Conservation (phyloP, 1,140 invertebrate genomes). For the Leucophenga varia region DNA sequence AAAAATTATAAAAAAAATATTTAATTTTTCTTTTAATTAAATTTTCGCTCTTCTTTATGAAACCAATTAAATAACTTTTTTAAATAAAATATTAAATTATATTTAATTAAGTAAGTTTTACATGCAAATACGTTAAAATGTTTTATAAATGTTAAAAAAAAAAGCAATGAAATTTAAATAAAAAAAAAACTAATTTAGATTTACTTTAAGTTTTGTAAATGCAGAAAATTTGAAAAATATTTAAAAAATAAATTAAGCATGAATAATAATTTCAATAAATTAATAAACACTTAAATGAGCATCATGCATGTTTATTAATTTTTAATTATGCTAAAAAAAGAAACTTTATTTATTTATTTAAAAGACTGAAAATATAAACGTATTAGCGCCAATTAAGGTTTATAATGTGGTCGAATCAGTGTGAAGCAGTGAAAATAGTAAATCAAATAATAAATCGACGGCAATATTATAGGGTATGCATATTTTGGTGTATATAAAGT, state of each 20-base stretch:
- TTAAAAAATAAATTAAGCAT: too few relatives aligned
- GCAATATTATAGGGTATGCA: too few relatives aligned
- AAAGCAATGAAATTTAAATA: neutral
- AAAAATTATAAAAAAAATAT: too few relatives aligned
- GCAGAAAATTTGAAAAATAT: neutral
- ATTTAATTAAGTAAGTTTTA: neutral
- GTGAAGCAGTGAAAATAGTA: too few relatives aligned
- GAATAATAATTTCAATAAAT: neutral
- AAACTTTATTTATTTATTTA: too few relatives aligned
- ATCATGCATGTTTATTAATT: conserved; percentile 2
- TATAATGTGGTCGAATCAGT: too few relatives aligned
- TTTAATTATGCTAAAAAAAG: neutral
- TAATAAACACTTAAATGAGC: neutral
- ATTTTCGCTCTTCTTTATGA: too few relatives aligned
- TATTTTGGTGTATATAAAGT: too few relatives aligned
- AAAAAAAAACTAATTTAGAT: neutral
- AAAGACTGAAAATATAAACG: neutral
- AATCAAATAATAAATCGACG: too few relatives aligned
- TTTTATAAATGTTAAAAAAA: neutral
- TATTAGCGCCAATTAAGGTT: too few relatives aligned
- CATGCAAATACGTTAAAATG: neutral
- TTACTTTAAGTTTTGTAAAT: conserved; percentile 1
- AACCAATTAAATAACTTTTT: too few relatives aligned
- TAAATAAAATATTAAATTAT: conserved; percentile 1
- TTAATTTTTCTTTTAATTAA: too few relatives aligned